These are phyloP conservation scores for Scalopus aquaticus DNA, from an alignment of 2,113 vertebrate species.

Conservation along the genomic window DNA sequence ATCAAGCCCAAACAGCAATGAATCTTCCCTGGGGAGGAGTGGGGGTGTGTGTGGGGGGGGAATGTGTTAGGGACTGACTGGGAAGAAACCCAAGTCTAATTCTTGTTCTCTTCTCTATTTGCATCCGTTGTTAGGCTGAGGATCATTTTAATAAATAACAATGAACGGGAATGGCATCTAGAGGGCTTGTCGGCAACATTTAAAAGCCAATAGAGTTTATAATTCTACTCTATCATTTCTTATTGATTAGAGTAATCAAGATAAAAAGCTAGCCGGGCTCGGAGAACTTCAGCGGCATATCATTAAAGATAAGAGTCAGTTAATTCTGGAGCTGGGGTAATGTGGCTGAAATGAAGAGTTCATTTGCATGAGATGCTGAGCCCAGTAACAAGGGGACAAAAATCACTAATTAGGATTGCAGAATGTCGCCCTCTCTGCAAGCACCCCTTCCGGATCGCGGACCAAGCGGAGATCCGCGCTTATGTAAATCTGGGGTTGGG, in stretches of 20 bases:
- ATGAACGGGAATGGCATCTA: slow-evolving; percentile 85
- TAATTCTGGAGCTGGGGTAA: slow-evolving; percentile 91
- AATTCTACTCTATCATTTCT: slow-evolving; percentile 92
- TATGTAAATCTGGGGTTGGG: slow-evolving; percentile 85
- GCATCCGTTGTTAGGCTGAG: slow-evolving; percentile 81
- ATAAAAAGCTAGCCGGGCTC: slow-evolving; percentile 91
- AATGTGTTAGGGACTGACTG: neutral
- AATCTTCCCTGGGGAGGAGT: neutral
- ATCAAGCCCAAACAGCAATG: slow-evolving; percentile 30
- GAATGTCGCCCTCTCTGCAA: slow-evolving; percentile 90
- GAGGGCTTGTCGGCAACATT: slow-evolving; percentile 88
- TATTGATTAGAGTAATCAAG: slow-evolving; percentile 95
- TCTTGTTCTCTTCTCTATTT: slow-evolving; percentile 79
- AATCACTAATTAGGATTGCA: slow-evolving; percentile 97
- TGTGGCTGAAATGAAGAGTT: slow-evolving; percentile 92
- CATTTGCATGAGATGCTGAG: slow-evolving; percentile 96
- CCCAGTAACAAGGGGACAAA: slow-evolving; percentile 94
- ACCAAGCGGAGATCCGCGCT: slow-evolving; percentile 82
- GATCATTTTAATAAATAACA: slow-evolving; percentile 90
- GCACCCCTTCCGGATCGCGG: slow-evolving; percentile 88
- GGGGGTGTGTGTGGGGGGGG: neutral
- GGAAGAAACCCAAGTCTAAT: slow-evolving; percentile 12
- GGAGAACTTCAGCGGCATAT: slow-evolving; percentile 90
- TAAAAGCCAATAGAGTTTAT: slow-evolving; percentile 92
- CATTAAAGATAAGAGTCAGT: slow-evolving; percentile 95